phyloP scores from a whole-genome alignment of 2,797 vertebrate genomes.

The Mormyrops boulengeri region DNA sequence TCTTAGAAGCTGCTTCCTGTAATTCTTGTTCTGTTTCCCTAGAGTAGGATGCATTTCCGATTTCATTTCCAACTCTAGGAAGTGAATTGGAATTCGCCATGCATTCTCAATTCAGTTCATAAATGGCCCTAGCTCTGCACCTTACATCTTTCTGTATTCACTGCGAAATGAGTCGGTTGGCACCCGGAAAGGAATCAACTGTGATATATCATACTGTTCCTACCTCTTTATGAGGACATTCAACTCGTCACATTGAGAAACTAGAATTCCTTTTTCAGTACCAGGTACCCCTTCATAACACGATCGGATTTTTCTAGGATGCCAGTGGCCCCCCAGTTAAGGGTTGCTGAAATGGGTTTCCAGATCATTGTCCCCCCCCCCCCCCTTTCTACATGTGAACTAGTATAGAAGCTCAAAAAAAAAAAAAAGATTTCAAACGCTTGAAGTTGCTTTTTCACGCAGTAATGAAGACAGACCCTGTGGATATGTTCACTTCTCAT shows the following conservation, averaged over 20 bases:
- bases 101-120: neutral
- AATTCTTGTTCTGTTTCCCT: neutral
- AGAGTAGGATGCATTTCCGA: neutral
- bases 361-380: neutral
- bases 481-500: neutral
- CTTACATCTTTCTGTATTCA: neutral
- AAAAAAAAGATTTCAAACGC: neutral
- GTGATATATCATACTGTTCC: neutral
- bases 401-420: neutral
- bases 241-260: neutral
- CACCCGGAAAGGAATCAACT: neutral
- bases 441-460: neutral
- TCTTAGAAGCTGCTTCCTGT: neutral
- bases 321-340: neutral
- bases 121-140: neutral
- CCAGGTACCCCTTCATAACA: neutral
- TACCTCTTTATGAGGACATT: neutral
- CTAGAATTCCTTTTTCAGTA: neutral
- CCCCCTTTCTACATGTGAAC: neutral
- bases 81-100: neutral
- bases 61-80: neutral
- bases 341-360: neutral
- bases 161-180: neutral
- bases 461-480: neutral
- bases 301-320: neutral